Evolutionary conservation across 2,113 vertebrate species (phyloP).

Genomic region (Platysternon megacephalum): DNA sequence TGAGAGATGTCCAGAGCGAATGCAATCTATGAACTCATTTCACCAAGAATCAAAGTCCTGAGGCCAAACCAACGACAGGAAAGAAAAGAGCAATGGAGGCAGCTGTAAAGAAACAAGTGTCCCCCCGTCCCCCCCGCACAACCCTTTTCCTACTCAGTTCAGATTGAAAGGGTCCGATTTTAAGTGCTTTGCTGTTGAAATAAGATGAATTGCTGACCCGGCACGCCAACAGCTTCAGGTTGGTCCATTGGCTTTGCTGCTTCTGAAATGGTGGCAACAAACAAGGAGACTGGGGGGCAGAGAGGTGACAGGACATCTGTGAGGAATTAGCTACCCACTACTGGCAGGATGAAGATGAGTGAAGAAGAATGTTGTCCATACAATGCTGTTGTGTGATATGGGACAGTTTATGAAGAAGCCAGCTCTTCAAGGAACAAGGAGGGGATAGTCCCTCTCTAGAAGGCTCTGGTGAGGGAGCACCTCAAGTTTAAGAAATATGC

Average conservation of each 20-base stretch:
- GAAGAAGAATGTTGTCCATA: neutral
- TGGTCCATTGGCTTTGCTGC: rapidly evolving
- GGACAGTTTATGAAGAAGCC: neutral
- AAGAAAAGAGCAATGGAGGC: neutral
- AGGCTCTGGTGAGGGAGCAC: neutral
- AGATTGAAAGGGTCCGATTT: neutral
- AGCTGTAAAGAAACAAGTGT: neutral
- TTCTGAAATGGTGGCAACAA: rapidly evolving
- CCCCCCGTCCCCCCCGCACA: neutral
- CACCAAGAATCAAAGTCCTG: neutral
- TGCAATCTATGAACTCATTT: neutral
- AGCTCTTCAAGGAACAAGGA: neutral
- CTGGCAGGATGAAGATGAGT: neutral
- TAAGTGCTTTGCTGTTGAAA: neutral
- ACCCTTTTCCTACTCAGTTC: neutral
- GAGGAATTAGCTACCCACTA: neutral
- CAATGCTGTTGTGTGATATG: neutral
- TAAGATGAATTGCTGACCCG: rapidly evolving
- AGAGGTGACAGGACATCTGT: neutral
- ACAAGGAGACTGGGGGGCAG: neutral
- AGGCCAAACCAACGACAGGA: neutral
- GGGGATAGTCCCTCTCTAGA: neutral
- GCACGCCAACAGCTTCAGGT: neutral
- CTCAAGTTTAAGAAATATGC: neutral
- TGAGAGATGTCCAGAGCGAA: neutral